These are phyloP conservation scores for Ophonus ardosiacus DNA, from an alignment of 2,888 invertebrate genomes.

Conservation along the genomic window DNA sequence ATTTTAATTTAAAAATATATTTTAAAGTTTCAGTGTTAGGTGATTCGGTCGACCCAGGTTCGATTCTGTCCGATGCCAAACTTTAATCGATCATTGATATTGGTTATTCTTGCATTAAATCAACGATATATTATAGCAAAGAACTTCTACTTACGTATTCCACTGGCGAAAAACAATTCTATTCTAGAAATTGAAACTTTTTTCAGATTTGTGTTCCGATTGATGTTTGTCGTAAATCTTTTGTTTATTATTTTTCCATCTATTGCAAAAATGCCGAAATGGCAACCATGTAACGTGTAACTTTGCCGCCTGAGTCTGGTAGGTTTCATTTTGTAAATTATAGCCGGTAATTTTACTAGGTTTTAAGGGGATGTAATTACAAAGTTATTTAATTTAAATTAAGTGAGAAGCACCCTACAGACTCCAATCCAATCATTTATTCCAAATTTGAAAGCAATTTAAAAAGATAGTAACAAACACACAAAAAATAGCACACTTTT, in stretches of 20 bases:
- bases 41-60: no score
- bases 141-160: background rate
- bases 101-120: no score
- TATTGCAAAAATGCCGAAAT: background rate
- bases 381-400: constrained; percentile 40
- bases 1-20: no score
- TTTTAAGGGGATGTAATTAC: constrained; percentile 35
- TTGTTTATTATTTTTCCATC: constrained; percentile 7
- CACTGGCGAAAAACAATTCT: background rate
- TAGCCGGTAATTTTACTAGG: constrained; percentile 27
- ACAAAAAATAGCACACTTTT: background rate
- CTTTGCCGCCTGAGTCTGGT: background rate
- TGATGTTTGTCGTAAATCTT: background rate
- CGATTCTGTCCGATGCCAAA: no score
- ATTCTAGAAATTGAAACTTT: background rate
- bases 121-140: no score
- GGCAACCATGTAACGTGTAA: background rate
- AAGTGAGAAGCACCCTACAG: background rate
- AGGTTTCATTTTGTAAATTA: constrained; percentile 17
- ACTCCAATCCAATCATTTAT: constrained; percentile 5
- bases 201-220: background rate
- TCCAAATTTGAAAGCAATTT: background rate
- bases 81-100: no score
- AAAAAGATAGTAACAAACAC: background rate
- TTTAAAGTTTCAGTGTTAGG: no score